These are phyloP conservation scores for Rotaria sp. DNA, from an alignment of 2,888 invertebrate genomes.

Conservation along the genomic window DNA sequence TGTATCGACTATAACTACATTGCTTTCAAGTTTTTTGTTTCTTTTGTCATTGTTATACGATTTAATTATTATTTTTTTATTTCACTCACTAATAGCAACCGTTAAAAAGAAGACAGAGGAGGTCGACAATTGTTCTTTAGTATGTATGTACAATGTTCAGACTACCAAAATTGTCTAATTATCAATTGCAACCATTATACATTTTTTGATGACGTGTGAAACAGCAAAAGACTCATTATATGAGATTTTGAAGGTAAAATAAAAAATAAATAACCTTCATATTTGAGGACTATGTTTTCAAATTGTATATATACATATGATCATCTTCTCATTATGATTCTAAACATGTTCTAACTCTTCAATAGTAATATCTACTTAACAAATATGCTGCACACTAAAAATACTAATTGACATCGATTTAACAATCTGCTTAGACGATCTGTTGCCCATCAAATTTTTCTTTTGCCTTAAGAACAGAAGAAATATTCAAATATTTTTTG, in stretches of 20 bases:
- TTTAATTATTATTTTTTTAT: conserved; percentile 19
- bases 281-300: neutral
- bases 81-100: conserved; percentile 4
- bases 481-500: neutral
- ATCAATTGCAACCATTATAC: conserved; percentile 8
- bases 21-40: neutral
- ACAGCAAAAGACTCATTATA: neutral
- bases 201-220: conserved; percentile 22
- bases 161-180: neutral
- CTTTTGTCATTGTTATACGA: neutral
- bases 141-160: neutral
- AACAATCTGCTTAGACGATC: neutral
- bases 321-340: neutral
- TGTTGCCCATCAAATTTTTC: too few species aligned
- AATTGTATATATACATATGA: neutral
- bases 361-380: neutral
- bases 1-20: neutral
- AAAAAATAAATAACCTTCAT: neutral
- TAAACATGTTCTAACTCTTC: neutral
- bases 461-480: neutral
- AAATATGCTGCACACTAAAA: neutral
- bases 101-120: conserved; percentile 3
- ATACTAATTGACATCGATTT: too few species aligned
- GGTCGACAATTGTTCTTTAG: neutral
- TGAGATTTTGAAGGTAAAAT: neutral